phyloP scores from a whole-genome alignment of 2,888 invertebrate genomes.

The Thyatira batis region DNA sequence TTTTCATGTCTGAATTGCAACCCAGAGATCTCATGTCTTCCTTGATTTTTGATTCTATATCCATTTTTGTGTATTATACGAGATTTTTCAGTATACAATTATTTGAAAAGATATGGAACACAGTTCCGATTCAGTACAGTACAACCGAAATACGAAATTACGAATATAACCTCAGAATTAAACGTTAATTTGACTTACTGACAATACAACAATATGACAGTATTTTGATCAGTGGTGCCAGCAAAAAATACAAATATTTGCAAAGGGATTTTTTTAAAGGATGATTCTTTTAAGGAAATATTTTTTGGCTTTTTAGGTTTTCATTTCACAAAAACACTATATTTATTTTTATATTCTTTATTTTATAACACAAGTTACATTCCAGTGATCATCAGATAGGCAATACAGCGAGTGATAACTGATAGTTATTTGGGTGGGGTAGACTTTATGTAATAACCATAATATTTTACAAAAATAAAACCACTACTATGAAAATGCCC shows the following conservation, averaged over 20 bases:
- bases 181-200: no score
- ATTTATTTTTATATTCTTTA: constrained; percentile 9
- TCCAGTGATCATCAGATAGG: constrained; percentile 9
- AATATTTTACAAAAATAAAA: neutral
- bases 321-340: neutral
- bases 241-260: no score
- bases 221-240: no score
- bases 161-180: neutral
- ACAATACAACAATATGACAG: no score
- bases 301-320: no score
- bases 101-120: no score
- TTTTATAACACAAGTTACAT: constrained; percentile 16
- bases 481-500: constrained; percentile 2
- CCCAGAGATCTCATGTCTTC: constrained; percentile 73
- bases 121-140: no score
- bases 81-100: neutral
- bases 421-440: constrained; percentile 8
- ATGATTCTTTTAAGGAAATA: no score
- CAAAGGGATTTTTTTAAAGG: no score
- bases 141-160: no score
- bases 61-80: constrained; percentile 42
- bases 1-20: constrained; percentile 63
- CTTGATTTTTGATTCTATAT: constrained; percentile 69
- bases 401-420: constrained; percentile 4
- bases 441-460: constrained; percentile 2